phyloP scores from a whole-genome alignment of 1,140 invertebrate species.

The Physella acuta region DNA sequence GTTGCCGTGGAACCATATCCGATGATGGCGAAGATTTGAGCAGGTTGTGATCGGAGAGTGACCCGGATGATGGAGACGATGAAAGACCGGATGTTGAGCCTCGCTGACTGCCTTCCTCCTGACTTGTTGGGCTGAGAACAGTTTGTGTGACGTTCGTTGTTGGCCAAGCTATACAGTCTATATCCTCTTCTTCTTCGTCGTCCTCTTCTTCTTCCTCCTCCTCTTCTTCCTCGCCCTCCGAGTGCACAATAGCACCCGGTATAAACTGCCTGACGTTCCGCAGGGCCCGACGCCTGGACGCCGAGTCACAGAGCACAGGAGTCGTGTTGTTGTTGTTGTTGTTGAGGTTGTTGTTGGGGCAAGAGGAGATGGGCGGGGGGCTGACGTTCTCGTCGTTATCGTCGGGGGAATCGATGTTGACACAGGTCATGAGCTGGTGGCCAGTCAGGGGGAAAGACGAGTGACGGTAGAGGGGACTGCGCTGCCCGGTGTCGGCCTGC shows the following conservation, averaged over 20 bases:
- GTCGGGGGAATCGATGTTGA: slow-evolving; percentile 24
- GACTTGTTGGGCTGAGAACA: slow-evolving; percentile 8
- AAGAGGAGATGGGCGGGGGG: neutral
- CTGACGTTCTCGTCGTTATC: slow-evolving; percentile 20
- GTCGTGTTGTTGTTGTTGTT: slow-evolving; percentile 26
- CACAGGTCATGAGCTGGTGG: slow-evolving; percentile 19
- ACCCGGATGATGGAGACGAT: slow-evolving; percentile 29
- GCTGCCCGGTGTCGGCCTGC: neutral
- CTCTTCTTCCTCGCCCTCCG: slow-evolving; percentile 36
- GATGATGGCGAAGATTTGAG: slow-evolving; percentile 35
- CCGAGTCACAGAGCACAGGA: neutral
- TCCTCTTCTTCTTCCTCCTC: slow-evolving; percentile 22
- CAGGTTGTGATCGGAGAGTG: slow-evolving; percentile 40
- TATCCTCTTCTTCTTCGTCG: slow-evolving; percentile 21
- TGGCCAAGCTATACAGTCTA: slow-evolving; percentile 20
- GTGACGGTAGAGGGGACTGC: slow-evolving; percentile 17
- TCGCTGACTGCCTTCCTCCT: slow-evolving; percentile 2
- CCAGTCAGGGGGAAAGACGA: slow-evolving; percentile 19
- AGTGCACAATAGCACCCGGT: slow-evolving; percentile 30
- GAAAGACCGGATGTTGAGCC: slow-evolving; percentile 29
- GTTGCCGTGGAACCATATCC: slow-evolving; percentile 18
- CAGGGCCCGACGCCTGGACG: slow-evolving; percentile 14
- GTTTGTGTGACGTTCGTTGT: neutral
- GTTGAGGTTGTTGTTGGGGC: slow-evolving; percentile 11
- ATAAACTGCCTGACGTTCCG: slow-evolving; percentile 24